Percentiles rank a stretch among this genome's conserved stretches.
phyloP scores from a whole-genome alignment of 2,888 invertebrate species.

The Heliconius cydno region DNA sequence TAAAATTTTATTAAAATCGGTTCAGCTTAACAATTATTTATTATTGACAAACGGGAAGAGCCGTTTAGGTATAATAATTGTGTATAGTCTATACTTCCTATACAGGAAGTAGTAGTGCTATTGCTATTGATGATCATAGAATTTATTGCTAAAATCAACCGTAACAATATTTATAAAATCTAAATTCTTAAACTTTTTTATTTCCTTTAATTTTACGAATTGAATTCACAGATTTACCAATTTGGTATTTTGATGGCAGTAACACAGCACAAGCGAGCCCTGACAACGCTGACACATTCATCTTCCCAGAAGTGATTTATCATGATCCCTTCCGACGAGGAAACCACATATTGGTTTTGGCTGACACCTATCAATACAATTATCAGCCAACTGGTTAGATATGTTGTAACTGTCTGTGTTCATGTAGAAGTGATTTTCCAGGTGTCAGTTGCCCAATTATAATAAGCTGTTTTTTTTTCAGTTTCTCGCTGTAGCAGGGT shows the following conservation, averaged over 20 bases:
- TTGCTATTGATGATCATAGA: too few relatives aligned
- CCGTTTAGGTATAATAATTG: too few relatives aligned
- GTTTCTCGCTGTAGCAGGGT: too few relatives aligned
- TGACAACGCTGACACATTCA: constrained; percentile 88
- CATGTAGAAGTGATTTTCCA: background rate
- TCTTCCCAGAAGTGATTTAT: constrained; percentile 90
- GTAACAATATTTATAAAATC: too few relatives aligned
- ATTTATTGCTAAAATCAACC: too few relatives aligned
- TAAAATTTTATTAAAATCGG: background rate
- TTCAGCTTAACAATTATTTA: background rate
- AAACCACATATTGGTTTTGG: constrained; percentile 88
- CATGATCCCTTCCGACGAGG: constrained; percentile 91
- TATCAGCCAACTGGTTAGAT: constrained; percentile 76
- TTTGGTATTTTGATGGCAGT: constrained; percentile 91
- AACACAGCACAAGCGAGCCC: constrained; percentile 86
- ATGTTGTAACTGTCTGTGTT: background rate
- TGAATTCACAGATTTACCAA: constrained; percentile 84
- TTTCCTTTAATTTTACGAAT: constrained; percentile 4
- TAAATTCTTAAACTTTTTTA: background rate
- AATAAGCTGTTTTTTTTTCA: background rate
- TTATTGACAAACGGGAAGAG: too few relatives aligned
- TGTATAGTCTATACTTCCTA: too few relatives aligned
- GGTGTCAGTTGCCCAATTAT: too few relatives aligned
- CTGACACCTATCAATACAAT: constrained; percentile 89
- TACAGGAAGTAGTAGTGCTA: too few relatives aligned